Evolutionary conservation across 64 coral and sea anemone genomes (phyloP).

Genomic region (Hydrozoanthus tunicans): DNA sequence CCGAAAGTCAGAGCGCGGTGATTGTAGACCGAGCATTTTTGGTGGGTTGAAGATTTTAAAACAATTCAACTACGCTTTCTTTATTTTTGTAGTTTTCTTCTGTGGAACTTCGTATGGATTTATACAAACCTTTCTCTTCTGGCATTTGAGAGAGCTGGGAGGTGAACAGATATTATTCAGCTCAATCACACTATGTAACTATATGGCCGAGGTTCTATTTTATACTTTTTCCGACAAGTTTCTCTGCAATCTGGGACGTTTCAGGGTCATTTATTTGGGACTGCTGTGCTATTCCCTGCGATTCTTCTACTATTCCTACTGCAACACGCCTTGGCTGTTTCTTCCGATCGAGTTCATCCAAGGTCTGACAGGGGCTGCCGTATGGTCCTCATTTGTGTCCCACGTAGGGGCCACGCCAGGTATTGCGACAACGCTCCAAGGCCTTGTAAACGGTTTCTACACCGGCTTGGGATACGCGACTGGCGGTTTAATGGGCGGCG

Average conservation of each 20-base stretch:
- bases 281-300: slow-evolving; percentile 91
- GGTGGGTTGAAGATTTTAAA: slow-evolving; percentile 71
- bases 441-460: slow-evolving; percentile 94
- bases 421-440: slow-evolving; percentile 84
- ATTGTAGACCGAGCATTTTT: slow-evolving; percentile 72
- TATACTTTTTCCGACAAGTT: slow-evolving; percentile 92
- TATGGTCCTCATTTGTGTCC: slow-evolving; percentile 98
- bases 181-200: slow-evolving; percentile 82
- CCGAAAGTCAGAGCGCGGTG: slow-evolving; percentile 50
- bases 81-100: slow-evolving; percentile 97
- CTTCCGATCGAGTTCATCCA: slow-evolving; percentile 97
- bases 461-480: slow-evolving; percentile 91
- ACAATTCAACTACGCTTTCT: slow-evolving; percentile 88
- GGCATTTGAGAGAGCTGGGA: slow-evolving; percentile 92
- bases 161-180: slow-evolving; percentile 91
- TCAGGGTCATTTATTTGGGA: slow-evolving; percentile 86
- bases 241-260: slow-evolving; percentile 78
- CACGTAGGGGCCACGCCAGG: slow-evolving; percentile 82
- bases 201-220: slow-evolving; percentile 83
- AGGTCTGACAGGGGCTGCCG: slow-evolving; percentile 89
- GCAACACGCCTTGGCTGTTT: slow-evolving; percentile 89
- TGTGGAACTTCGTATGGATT: slow-evolving; percentile 96
- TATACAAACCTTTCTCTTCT: slow-evolving; percentile 98
- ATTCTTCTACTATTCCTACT: slow-evolving; percentile 99
- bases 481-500: slow-evolving; percentile 83